A percentile compares a stretch with the other conserved stretches of the same genome.
Evolutionary conservation across 1,140 invertebrate species (phyloP).

Genomic region (Nilaparvata lugens): DNA sequence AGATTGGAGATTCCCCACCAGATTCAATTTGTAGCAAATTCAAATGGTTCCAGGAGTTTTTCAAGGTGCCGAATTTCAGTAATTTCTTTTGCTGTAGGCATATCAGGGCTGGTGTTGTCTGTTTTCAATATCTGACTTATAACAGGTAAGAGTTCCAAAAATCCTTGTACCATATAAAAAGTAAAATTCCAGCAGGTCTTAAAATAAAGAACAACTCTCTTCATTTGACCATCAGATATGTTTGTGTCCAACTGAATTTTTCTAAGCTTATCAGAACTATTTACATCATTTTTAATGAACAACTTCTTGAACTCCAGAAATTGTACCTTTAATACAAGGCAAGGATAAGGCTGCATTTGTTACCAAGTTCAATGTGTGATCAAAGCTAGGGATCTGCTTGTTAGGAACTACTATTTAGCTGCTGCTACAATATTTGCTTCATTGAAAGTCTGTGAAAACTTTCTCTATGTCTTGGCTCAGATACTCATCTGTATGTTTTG

Average conservation of each 20-base stretch:
- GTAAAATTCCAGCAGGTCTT: constrained; percentile 33
- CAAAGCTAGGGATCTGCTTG: constrained; percentile 14
- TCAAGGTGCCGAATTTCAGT: constrained; percentile 29
- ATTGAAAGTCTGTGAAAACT: constrained; percentile 31
- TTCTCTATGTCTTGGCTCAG: constrained; percentile 24
- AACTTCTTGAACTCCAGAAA: neutral
- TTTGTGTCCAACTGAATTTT: neutral
- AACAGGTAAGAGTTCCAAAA: constrained; percentile 29
- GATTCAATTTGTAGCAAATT: constrained; percentile 36
- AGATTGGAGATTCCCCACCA: constrained; percentile 35
- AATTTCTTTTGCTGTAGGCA: constrained; percentile 31
- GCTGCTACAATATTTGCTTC: constrained; percentile 31
- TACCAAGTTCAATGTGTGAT: constrained; percentile 11
- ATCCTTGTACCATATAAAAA: constrained; percentile 34
- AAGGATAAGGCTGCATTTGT: neutral
- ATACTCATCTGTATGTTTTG: constrained; percentile 28
- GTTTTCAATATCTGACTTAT: constrained; percentile 30
- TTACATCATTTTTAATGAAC: neutral
- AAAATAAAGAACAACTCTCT: constrained; percentile 30
- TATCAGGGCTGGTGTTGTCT: constrained; percentile 29
- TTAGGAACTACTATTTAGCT: neutral
- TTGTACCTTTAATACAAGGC: neutral
- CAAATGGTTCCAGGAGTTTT: constrained; percentile 29
- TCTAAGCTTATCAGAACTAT: neutral
- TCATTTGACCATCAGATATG: constrained; percentile 11